phyloP scores from a whole-genome alignment of 2,797 vertebrate species.

The Crypturellus tataupa region DNA sequence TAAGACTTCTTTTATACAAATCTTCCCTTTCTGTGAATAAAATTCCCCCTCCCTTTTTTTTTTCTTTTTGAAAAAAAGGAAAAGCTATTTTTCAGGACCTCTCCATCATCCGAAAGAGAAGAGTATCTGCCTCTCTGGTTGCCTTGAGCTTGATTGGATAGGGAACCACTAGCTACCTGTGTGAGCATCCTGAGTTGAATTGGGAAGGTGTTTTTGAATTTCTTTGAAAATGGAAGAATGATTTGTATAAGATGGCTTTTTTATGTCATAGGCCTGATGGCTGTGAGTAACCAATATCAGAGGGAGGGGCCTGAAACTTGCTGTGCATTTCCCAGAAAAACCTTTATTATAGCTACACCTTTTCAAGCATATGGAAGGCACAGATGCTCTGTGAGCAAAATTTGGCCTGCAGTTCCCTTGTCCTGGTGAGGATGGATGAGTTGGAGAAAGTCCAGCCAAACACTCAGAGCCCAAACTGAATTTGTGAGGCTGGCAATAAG shows the following conservation, averaged over 20 bases:
- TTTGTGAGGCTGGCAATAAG: constrained; percentile 33
- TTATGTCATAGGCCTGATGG: constrained; percentile 39
- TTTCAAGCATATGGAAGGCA: constrained; percentile 55
- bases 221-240: neutral
- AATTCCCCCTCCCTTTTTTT: neutral
- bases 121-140: neutral
- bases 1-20: neutral
- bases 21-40: constrained; percentile 6
- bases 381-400: constrained; percentile 43
- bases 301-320: constrained; percentile 2
- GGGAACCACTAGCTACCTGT: neutral
- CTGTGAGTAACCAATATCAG: neutral
- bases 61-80: neutral
- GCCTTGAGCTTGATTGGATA: neutral
- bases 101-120: neutral
- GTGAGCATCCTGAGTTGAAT: neutral
- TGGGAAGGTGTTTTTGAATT: neutral
- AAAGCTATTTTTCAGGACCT: neutral
- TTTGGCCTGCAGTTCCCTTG: constrained; percentile 41
- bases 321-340: constrained; percentile 23
- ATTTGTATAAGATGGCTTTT: constrained; percentile 42
- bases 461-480: constrained; percentile 11
- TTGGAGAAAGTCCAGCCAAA: constrained; percentile 36
- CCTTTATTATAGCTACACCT: constrained; percentile 29
- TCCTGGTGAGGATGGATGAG: constrained; percentile 31